phyloP scores from a whole-genome alignment of 2,797 vertebrate genomes.

The Caiman crocodilus region DNA sequence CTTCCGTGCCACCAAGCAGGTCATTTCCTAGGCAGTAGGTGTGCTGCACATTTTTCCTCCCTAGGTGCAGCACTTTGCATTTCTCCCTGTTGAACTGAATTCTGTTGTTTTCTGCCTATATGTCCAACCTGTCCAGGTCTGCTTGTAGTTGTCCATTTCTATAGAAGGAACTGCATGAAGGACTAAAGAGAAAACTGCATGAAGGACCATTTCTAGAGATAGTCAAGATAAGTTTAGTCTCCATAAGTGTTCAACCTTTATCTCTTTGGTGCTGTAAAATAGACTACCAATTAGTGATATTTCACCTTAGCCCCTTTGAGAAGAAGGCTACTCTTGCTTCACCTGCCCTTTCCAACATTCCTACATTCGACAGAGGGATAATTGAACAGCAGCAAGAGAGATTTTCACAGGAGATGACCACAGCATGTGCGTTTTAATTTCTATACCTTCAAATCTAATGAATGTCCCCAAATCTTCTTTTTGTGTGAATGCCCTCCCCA shows the following conservation, averaged over 20 bases:
- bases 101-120: too few relatives aligned
- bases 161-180: too few relatives aligned
- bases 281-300: not conserved
- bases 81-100: too few relatives aligned
- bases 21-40: too few relatives aligned
- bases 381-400: not conserved
- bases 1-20: too few relatives aligned
- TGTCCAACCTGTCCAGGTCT: too few relatives aligned
- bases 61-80: too few relatives aligned
- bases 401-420: rapidly evolving
- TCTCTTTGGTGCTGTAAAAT: not conserved
- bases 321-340: not conserved
- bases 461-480: not conserved
- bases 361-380: not conserved
- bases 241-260: not conserved
- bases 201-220: not conserved
- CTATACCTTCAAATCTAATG: not conserved
- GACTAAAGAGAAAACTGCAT: too few relatives aligned
- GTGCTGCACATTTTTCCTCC: too few relatives aligned
- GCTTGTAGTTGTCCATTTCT: too few relatives aligned
- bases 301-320: not conserved
- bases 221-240: not conserved
- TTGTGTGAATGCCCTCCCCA: not conserved
- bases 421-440: not conserved
- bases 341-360: not conserved